phyloP scores from a whole-genome alignment of 1,140 invertebrate species.

The Atta texana region DNA sequence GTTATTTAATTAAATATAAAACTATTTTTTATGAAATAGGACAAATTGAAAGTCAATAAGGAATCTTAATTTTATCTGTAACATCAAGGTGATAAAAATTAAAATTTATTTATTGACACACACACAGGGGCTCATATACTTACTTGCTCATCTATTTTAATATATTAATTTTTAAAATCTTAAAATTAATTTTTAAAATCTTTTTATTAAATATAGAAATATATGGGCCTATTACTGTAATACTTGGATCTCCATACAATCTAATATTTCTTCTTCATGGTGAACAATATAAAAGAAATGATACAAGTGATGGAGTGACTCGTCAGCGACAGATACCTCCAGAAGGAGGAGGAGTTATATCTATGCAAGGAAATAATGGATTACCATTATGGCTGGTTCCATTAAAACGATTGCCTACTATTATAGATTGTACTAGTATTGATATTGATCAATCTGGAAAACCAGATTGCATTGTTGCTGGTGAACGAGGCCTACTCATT shows the following conservation, averaged over 20 bases:
- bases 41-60: too few relatives aligned
- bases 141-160: not conserved
- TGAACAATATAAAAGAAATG: conserved; percentile 87
- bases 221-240: conserved; percentile 90
- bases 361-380: conserved; percentile 86
- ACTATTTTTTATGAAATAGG: too few relatives aligned
- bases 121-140: too few relatives aligned
- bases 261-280: conserved; percentile 90
- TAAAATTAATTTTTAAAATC: not conserved
- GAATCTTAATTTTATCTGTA: too few relatives aligned
- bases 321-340: conserved; percentile 81
- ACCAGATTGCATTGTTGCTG: conserved; percentile 91
- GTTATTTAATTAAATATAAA: too few relatives aligned
- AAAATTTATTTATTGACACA: too few relatives aligned
- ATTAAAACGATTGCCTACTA: conserved; percentile 88
- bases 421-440: conserved; percentile 90
- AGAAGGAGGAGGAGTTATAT: conserved; percentile 85
- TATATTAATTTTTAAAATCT: not conserved
- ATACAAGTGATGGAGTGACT: conserved; percentile 82
- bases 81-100: too few relatives aligned
- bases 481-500: conserved; percentile 89
- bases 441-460: conserved; percentile 90
- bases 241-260: conserved; percentile 89
- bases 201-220: conserved; percentile 85
- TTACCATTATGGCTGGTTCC: conserved; percentile 88